Evolutionary conservation across 2,888 invertebrate species (phyloP), one percentile per base, ranked within the genome.

Genomic region (Eupithecia exiguata): DNA sequence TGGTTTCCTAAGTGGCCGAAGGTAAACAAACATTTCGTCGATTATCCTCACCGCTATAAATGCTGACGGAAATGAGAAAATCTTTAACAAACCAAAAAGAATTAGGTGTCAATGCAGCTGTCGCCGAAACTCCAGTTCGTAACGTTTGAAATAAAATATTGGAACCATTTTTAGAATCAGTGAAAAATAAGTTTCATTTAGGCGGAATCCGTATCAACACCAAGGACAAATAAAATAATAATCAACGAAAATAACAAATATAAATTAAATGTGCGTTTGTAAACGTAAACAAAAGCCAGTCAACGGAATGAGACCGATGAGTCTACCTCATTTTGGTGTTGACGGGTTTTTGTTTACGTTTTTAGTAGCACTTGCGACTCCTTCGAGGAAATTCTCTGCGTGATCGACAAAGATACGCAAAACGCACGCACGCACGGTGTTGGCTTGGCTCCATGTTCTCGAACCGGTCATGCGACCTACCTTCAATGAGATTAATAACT

Each of bases 321-420:
- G 25, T 58, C 12, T 21, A 21, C 25, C 58, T 58, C 25, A 14
- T 53, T 53, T 21, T 10, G n/a, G n/a, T 10, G 53, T 21, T 21
- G 21, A 53, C n/a, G 9, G 49, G 21, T 1, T 53, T 53, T 53
- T 58, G 58, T 58, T 58, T 58, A 58, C 25, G 58, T 58, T 25
- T 53, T 21, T 21, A 21, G 12, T 21, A 53, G n/a, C n/a, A 6
- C 1, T 49, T 53, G 30, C 53, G 21, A 53, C 3, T 53, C 12
- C 5, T 61, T 61, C 61, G 30, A 61, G 61, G 61, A 61, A 61
- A 30, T 7, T 61, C 61, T 30, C 30, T 61, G 61, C 30, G 30
- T 61, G 61, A 61, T 61, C 30, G 61, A 30, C 30, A 61, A 61
- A 61, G 61, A 46, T 46, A 46, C 6, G n/a, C 49, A n/a, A 49